Base-by-base conservation (phyloP, 2,888 invertebrate genomes). In the Drosophila nigricruria region DNA sequence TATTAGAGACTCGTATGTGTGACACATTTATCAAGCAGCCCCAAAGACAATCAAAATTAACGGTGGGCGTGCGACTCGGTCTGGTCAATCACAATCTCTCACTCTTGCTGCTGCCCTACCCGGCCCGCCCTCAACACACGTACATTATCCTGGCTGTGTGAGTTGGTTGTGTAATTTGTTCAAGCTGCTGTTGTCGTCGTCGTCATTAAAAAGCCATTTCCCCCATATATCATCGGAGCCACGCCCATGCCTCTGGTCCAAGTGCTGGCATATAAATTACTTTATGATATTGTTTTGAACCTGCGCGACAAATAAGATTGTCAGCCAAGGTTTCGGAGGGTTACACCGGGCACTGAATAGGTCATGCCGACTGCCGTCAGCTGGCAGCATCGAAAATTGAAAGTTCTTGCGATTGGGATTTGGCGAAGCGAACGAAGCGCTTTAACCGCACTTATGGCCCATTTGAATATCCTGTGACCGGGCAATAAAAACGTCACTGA, bases 181-280 rank as follows among this genome's bases (percentile, higher is more conserved):
- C 91, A 92, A 92, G 92, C 92, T 91, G 90, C 91, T 91, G 89
- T 90, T 91, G 90, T 88, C 91, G 91, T 90, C 92, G 90, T 88
- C 87, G 91, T 88, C 89, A 91, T 92, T 92, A 92, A 92, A 91
- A 91, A 91, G 90, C 85, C 90, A 92, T 92, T 91, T 92, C 83
- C 73, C 79, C 87, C 89, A 91, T 92, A 91, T 91, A 89, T 88
- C 87, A 88, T 85, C 73, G 40, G 49, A 49, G 76, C 18, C 70
- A 79, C 86, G 80, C 78, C 79, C 85, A 59, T 36, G 49, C 62
- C 61, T 25, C 72, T 56, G 69, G 64, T 70, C 66, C 73, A 73
- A 73, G 69, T 64, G 65, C 74, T 80, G 77, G 89, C 78, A 85
- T 82, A 90, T 88, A 88, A 88, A 88, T 88, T 89, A 88, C 90